These are phyloP conservation scores for Diachasmimorpha longicaudata DNA, from an alignment of 1,140 invertebrate genomes.

Conservation along the genomic window DNA sequence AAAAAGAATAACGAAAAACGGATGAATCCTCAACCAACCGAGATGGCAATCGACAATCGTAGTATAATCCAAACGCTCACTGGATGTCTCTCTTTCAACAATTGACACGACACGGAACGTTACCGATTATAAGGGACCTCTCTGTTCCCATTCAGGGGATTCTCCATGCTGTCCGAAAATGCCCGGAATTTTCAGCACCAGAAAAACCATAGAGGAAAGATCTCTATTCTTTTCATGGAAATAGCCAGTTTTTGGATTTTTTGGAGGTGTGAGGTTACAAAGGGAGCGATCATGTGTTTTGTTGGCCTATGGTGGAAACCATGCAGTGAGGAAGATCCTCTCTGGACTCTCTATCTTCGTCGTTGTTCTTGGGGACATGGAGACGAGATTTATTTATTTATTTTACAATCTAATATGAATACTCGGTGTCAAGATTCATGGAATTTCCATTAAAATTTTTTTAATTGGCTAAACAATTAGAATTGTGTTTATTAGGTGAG, in stretches of 20 bases:
- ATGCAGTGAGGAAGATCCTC: constrained; percentile 19
- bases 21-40: constrained; percentile 16
- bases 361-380: neutral
- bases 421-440: too few species aligned
- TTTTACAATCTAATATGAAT: too few species aligned
- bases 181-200: neutral
- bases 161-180: constrained; percentile 6
- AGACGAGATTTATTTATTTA: too few species aligned
- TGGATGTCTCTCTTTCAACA: constrained; percentile 27
- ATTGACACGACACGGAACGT: constrained; percentile 41
- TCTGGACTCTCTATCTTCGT: constrained; percentile 13
- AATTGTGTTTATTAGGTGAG: neutral
- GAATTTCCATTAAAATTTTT: too few species aligned
- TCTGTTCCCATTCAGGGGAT: constrained; percentile 20
- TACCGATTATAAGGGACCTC: constrained; percentile 50
- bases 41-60: constrained; percentile 46
- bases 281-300: constrained; percentile 51
- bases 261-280: constrained; percentile 59
- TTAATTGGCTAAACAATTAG: neutral
- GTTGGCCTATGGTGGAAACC: constrained; percentile 14
- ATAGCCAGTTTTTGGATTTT: constrained; percentile 37
- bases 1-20: constrained; percentile 10
- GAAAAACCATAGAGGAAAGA: constrained; percentile 40
- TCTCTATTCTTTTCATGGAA: constrained; percentile 13
- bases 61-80: constrained; percentile 35